Evolutionary conservation across 2,888 invertebrate species (phyloP), one percentile per base, ranked within the genome.

Genomic region (Parelbella ahira): DNA sequence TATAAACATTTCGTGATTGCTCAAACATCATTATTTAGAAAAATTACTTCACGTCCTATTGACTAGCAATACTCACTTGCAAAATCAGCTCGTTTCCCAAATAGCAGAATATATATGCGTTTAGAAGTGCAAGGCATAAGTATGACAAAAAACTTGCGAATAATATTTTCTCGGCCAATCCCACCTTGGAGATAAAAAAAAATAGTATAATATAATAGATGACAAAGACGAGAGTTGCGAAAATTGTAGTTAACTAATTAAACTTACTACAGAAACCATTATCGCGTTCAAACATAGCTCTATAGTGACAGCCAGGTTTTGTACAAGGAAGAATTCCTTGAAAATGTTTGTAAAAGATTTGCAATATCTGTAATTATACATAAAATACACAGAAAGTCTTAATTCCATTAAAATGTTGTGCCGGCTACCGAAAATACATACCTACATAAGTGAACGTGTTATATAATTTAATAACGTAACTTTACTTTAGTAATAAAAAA

Each of bases 231-330:
- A 15, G 4, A 15, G 2, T 2, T 2, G 15, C 2, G 2, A 15
- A 15, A 15, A 3, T 15, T 2, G 15, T 15, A 15, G 2, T 1
- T 8, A 30, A 8, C n/a, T n/a, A n/a, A 9, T 33, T 20, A 8
- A 42, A 60, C 76, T 63, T 56, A 83, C 84, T 48, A 68, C 49
- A 1, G 77, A 67, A 0, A 78, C 56, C 68, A 83, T 72, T 9
- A 83, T 53, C 1, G 82, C 81, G 34, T 76, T 82, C 2, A 84
- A 53, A 51, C 84, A 83, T 21, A 83, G 41, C 44, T 83, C 83
- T 11, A 75, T 49, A 1, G 78, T 78, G 0, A 84, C 60, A 1
- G 77, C 78, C 30, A 81, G 47, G 44, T 82, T 81, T 53, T 84
- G 84, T 2, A 83, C 52, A 7, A 84, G 50, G 44, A 84, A 83